These are phyloP conservation scores for Lumbricus terrestris DNA, from an alignment of 2,888 invertebrate species.

Conservation along the genomic window DNA sequence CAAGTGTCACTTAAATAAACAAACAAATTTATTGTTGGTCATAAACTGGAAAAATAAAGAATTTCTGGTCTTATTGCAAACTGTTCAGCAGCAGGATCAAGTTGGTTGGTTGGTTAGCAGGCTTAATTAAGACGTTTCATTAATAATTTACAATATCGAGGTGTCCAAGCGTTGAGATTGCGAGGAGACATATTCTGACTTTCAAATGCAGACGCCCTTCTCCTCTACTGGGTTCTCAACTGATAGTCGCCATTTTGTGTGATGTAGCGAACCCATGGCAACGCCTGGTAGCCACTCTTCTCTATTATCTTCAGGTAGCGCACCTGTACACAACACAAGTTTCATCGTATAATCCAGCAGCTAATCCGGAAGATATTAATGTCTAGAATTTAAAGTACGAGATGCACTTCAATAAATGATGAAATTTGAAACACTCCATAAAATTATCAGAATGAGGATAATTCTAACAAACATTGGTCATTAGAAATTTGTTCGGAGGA, in stretches of 20 bases:
- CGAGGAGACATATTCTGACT: not conserved
- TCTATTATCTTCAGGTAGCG: conserved; percentile 82
- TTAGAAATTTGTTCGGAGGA: no score
- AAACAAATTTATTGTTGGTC: not conserved
- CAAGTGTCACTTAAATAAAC: not conserved
- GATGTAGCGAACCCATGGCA: conserved; percentile 99
- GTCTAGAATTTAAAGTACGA: not conserved
- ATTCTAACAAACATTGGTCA: no score
- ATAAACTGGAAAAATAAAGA: not conserved
- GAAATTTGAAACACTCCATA: no score
- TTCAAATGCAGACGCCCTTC: not conserved
- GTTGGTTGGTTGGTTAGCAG: not conserved
- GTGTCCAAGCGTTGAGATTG: not conserved
- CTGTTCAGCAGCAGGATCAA: not conserved
- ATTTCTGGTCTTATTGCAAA: not conserved
- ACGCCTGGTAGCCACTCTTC: conserved; percentile 96
- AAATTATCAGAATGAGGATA: no score
- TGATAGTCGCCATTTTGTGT: conserved; percentile 99
- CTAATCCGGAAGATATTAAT: not conserved
- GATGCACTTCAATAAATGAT: no score
- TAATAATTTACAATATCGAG: not conserved
- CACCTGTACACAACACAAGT: not conserved
- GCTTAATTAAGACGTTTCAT: not conserved
- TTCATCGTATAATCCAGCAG: not conserved
- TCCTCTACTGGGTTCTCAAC: conserved; percentile 68